A percentile compares a stretch with the other conserved stretches of the same genome.
Evolutionary conservation across 2,888 invertebrate genomes (phyloP).

Genomic region (Spilarctia lutea): DNA sequence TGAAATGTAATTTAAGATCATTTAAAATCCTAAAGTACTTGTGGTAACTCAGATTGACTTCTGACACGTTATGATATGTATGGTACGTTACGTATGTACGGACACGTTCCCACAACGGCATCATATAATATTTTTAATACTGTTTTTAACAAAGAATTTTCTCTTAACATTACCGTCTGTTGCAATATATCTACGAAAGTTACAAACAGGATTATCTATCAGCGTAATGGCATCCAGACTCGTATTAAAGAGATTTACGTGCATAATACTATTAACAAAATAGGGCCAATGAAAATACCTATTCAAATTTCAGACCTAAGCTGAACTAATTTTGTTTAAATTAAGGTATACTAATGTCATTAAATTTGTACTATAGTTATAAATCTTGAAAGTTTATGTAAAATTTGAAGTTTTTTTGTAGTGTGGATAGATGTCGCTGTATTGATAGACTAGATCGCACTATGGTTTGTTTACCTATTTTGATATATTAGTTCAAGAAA

Average conservation of each 20-base stretch:
- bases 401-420: neutral
- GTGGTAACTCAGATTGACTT: no score
- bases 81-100: no score
- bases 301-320: constrained; percentile 14
- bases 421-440: neutral
- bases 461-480: neutral
- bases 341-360: neutral
- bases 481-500: neutral
- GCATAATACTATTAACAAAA: constrained; percentile 48
- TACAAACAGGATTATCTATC: constrained; percentile 52
- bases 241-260: constrained; percentile 58
- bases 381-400: neutral
- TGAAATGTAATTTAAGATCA: no score
- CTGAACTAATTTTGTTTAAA: neutral
- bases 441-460: neutral
- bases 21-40: no score
- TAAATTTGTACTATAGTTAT: neutral
- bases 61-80: no score
- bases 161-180: constrained; percentile 8
- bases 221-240: constrained; percentile 47
- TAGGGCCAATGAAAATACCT: constrained; percentile 45
- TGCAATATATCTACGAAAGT: constrained; percentile 27
- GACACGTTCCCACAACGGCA: no score
- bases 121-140: neutral
- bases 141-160: neutral